These are phyloP conservation scores for Cryptomyrus ogoouensis DNA, from an alignment of 2,113 vertebrate species.

Conservation along the genomic window DNA sequence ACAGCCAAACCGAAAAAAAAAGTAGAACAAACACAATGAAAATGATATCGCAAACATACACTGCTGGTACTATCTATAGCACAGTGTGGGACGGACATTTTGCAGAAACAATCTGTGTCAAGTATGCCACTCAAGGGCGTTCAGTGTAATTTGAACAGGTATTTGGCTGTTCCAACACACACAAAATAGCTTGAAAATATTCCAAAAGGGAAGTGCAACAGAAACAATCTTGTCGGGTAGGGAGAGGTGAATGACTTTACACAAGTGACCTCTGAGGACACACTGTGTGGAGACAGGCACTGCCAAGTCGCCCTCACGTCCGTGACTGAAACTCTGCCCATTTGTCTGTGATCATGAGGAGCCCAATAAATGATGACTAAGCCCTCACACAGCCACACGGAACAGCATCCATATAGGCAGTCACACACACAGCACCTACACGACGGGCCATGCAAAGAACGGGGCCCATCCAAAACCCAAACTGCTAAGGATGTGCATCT, in stretches of 20 bases:
- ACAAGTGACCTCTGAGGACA: not conserved
- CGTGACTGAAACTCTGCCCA: not conserved
- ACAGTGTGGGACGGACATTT: not conserved
- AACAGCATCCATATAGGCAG: not conserved
- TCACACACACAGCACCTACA: not conserved
- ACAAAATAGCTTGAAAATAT: not conserved
- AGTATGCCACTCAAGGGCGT: not conserved
- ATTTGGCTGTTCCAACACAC: not conserved
- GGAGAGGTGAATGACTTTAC: not conserved
- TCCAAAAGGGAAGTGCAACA: not conserved
- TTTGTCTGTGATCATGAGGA: not conserved
- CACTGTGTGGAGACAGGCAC: not conserved
- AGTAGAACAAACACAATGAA: not conserved
- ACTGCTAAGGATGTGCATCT: not conserved
- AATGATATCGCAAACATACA: not conserved
- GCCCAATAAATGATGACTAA: not conserved
- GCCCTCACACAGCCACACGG: not conserved
- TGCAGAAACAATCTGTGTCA: not conserved
- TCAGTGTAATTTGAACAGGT: not conserved
- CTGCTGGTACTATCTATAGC: not conserved
- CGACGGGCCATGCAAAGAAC: not conserved
- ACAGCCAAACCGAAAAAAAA: not conserved
- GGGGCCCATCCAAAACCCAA: not conserved
- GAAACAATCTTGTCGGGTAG: not conserved
- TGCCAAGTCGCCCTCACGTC: not conserved